Conservation (phyloP, 2,113 vertebrate species). For the Harpagus bidentatus region DNA sequence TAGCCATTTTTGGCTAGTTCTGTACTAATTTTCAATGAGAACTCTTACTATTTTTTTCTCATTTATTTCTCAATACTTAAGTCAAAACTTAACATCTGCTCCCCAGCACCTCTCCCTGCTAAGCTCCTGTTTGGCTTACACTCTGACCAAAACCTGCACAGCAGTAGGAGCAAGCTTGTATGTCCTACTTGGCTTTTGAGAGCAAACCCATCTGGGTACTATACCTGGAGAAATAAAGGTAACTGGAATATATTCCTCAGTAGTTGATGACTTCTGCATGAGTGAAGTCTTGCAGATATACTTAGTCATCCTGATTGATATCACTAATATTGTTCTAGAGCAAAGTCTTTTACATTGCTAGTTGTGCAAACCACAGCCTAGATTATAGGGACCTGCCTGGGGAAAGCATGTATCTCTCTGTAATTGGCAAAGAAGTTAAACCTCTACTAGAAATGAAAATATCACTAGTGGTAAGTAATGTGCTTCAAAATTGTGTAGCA, state of each 20-base stretch:
- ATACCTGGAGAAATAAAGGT: not conserved
- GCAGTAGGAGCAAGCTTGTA: not conserved
- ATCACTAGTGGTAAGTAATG: not conserved
- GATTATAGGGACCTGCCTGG: not conserved
- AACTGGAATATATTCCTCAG: not conserved
- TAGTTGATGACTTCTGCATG: not conserved
- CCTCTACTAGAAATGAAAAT: not conserved
- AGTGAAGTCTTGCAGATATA: not conserved
- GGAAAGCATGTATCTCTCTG: not conserved
- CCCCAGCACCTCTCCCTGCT: not conserved
- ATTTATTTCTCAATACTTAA: not conserved
- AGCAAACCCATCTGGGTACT: not conserved
- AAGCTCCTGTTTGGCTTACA: not conserved
- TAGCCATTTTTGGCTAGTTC: not conserved
- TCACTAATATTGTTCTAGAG: not conserved
- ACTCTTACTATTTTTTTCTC: not conserved
- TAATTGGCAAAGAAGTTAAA: slow-evolving; percentile 1
- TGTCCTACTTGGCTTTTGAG: not conserved
- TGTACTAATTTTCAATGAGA: not conserved
- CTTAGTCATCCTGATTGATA: not conserved
- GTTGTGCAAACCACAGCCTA: not conserved
- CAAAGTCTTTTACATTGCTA: not conserved
- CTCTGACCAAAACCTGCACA: not conserved
- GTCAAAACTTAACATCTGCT: not conserved
- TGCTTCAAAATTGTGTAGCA: not conserved